A percentile compares a stretch with the other conserved stretches of the same genome.
Conservation (phyloP, 2,113 vertebrate genomes). For the Oreochromis spilurus region DNA sequence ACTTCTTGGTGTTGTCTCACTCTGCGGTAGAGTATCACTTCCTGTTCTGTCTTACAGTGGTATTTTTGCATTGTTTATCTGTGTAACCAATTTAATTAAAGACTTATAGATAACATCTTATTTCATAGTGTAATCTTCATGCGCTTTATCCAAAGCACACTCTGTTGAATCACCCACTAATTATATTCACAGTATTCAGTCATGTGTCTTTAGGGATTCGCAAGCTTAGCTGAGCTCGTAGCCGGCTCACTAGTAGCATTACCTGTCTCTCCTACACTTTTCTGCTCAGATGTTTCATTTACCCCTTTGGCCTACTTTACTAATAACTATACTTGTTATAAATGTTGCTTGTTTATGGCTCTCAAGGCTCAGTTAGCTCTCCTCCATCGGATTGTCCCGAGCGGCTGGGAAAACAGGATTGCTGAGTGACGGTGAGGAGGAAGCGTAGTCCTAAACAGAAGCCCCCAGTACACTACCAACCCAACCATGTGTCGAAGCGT, state of each 20-base stretch:
- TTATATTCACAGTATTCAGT: neutral
- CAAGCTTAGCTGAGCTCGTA: neutral
- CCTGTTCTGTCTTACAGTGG: neutral
- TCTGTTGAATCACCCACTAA: neutral
- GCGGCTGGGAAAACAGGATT: too few species aligned
- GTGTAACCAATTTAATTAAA: neutral
- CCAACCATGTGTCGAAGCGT: too few species aligned
- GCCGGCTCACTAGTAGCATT: too few species aligned
- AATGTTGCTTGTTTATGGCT: too few species aligned
- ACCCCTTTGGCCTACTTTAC: too few species aligned
- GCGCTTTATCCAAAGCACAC: neutral
- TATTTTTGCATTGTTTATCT: neutral
- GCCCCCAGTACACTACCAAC: too few species aligned
- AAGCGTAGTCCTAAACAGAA: too few species aligned
- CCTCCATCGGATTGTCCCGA: too few species aligned
- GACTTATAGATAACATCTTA: neutral
- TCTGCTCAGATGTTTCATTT: too few species aligned
- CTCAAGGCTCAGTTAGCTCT: too few species aligned
- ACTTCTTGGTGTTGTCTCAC: neutral
- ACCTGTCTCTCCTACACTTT: neutral
- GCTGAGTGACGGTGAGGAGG: too few species aligned
- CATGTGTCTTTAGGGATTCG: neutral
- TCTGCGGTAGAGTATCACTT: neutral
- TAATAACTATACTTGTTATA: too few species aligned
- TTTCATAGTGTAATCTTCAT: neutral